Conservation (phyloP, 2,888 invertebrate species). For the Trypoxylon attenuatum region DNA sequence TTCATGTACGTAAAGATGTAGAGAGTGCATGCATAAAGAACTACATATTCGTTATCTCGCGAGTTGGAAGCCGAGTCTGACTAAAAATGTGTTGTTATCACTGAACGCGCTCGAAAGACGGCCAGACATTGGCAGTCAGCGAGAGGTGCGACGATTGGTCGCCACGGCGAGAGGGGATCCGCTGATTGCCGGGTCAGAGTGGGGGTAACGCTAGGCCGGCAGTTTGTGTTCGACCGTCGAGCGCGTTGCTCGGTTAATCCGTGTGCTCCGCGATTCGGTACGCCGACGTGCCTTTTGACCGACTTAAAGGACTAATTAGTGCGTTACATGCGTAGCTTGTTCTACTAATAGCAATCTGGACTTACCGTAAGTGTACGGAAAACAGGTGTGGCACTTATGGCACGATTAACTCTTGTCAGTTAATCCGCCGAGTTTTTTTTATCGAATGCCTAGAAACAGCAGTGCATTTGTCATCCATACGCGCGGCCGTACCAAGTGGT, state of each 20-base stretch:
- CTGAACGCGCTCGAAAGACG: slow-evolving; percentile 37
- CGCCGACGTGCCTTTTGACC: no score
- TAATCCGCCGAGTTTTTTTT: no score
- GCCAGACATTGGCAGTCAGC: slow-evolving; percentile 32
- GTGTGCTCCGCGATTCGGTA: no score
- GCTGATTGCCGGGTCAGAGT: slow-evolving; percentile 39
- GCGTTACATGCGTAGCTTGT: no score
- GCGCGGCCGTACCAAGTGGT: no score
- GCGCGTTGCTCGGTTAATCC: slow-evolving; percentile 29
- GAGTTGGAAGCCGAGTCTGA: slow-evolving; percentile 22
- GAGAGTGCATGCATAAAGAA: slow-evolving; percentile 11
- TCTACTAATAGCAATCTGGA: no score
- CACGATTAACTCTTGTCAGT: no score
- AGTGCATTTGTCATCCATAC: no score
- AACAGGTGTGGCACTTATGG: no score
- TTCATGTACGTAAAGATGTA: slow-evolving; percentile 9
- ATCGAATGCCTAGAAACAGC: no score
- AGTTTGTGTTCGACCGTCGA: slow-evolving; percentile 60
- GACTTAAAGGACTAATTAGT: no score
- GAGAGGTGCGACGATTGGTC: slow-evolving; percentile 47
- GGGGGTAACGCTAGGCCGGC: slow-evolving; percentile 50
- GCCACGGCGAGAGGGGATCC: slow-evolving; percentile 27
- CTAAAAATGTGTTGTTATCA: slow-evolving; percentile 53
- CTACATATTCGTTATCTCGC: slow-evolving; percentile 34
- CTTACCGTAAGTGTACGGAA: no score